These are phyloP conservation scores for Aquatica leii DNA, from an alignment of 2,888 invertebrate genomes.

Conservation along the genomic window DNA sequence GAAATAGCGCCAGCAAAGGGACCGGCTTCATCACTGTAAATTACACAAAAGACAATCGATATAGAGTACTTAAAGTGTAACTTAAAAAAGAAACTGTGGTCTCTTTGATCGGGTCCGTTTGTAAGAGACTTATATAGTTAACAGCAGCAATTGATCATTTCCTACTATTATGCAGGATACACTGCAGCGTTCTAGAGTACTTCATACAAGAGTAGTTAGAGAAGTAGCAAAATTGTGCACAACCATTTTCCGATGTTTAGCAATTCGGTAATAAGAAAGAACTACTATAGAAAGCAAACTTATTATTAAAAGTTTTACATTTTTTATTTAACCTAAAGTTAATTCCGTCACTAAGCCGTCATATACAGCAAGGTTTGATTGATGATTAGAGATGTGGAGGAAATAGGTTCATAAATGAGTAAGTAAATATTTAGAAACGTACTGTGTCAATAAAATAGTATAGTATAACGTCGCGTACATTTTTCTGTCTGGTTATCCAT, in stretches of 20 bases:
- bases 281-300: too few species aligned
- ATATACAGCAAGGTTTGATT: slow-evolving; percentile 48
- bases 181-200: slow-evolving; percentile 36
- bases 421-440: slow-evolving; percentile 38
- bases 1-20: slow-evolving; percentile 37
- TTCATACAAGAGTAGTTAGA: slow-evolving; percentile 5
- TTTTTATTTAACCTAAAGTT: slow-evolving; percentile 43
- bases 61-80: slow-evolving; percentile 42
- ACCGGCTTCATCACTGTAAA: slow-evolving; percentile 36
- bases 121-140: slow-evolving; percentile 42
- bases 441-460: slow-evolving; percentile 2
- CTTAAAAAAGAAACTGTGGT: slow-evolving; percentile 45
- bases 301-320: slow-evolving; percentile 7
- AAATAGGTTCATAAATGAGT: slow-evolving; percentile 48
- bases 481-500: slow-evolving; percentile 3
- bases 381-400: slow-evolving; percentile 46
- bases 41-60: slow-evolving; percentile 36
- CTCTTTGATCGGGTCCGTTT: slow-evolving; percentile 50
- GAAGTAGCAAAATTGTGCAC: slow-evolving; percentile 10
- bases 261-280: too few species aligned
- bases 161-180: slow-evolving; percentile 34
- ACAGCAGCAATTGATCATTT: slow-evolving; percentile 39
- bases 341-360: slow-evolving; percentile 49
- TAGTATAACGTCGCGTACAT: slow-evolving; percentile 10
- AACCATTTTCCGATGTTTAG: slow-evolving; percentile 10